Conservation (phyloP, 2,797 vertebrate genomes). For the Pseudochirops corinnae region DNA sequence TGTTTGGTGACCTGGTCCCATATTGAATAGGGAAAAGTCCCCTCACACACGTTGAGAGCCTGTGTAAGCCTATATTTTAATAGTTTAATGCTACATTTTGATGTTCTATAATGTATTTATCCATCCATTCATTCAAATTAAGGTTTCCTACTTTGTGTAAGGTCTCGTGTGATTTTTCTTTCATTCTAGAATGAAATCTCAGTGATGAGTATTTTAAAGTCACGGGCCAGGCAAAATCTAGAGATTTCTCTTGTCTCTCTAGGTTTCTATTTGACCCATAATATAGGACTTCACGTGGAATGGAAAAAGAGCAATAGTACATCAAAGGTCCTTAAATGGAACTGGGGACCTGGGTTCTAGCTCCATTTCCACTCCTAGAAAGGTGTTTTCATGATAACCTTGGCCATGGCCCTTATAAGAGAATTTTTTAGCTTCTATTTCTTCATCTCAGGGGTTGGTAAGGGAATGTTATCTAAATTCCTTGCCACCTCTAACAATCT, state of each 20-base stretch:
- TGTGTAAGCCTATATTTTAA: background rate
- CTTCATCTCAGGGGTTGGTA: background rate
- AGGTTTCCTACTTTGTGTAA: background rate
- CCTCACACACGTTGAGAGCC: background rate
- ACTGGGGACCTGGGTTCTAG: background rate
- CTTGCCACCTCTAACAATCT: background rate
- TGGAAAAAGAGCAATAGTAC: background rate
- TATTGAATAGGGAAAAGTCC: background rate
- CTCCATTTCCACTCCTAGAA: background rate
- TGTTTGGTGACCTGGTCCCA: background rate
- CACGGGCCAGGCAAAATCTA: conserved; percentile 12
- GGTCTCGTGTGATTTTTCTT: background rate
- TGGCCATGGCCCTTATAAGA: background rate
- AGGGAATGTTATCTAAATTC: background rate
- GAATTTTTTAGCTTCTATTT: background rate
- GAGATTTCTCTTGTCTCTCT: conserved; percentile 1
- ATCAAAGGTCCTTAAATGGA: background rate
- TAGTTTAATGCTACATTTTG: background rate
- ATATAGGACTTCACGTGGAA: background rate
- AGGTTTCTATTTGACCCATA: background rate
- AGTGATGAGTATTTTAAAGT: background rate
- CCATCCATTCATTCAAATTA: background rate
- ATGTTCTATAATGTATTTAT: background rate
- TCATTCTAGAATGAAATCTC: conserved; percentile 9
- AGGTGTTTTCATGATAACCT: background rate